A percentile compares a stretch with the other conserved stretches of the same genome.
Conservation (phyloP, 2,888 invertebrate species). For the Spodoptera exigua region DNA sequence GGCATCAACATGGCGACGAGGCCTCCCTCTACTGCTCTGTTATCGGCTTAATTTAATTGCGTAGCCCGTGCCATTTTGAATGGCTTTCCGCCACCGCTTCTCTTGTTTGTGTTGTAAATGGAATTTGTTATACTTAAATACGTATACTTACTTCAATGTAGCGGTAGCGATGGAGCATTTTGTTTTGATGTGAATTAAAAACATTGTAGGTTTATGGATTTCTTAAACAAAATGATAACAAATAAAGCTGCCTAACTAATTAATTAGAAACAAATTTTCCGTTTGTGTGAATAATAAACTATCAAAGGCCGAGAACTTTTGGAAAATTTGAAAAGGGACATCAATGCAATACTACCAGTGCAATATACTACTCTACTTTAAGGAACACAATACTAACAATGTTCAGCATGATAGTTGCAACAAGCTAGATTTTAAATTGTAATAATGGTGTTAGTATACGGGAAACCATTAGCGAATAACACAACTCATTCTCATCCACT, state of each 20-base stretch:
- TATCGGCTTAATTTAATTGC: constrained; percentile 66
- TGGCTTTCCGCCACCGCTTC: constrained; percentile 52
- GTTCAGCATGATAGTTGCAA: too few relatives aligned
- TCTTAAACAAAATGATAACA: constrained; percentile 8
- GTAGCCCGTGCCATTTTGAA: constrained; percentile 52
- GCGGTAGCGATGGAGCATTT: constrained; percentile 16
- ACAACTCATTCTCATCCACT: constrained; percentile 16
- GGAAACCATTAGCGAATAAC: too few relatives aligned
- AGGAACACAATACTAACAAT: too few relatives aligned
- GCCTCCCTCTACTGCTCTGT: constrained; percentile 50
- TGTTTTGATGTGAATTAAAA: constrained; percentile 33
- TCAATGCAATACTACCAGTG: too few relatives aligned
- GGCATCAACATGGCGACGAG: constrained; percentile 47
- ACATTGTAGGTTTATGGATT: constrained; percentile 5
- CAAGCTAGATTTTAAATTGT: constrained; percentile 18
- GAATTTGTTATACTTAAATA: constrained; percentile 51
- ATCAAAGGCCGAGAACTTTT: too few relatives aligned
- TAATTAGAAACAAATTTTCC: too few relatives aligned
- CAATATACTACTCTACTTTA: too few relatives aligned
- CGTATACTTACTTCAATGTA: constrained; percentile 23
- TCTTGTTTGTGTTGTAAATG: constrained; percentile 56
- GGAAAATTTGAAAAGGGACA: too few relatives aligned
- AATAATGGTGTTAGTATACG: constrained; percentile 14
- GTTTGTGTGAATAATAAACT: too few relatives aligned
- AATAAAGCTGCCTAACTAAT: background rate